phyloP scores from a whole-genome alignment of 1,140 invertebrate genomes.

The Oreohelix idahoensis region DNA sequence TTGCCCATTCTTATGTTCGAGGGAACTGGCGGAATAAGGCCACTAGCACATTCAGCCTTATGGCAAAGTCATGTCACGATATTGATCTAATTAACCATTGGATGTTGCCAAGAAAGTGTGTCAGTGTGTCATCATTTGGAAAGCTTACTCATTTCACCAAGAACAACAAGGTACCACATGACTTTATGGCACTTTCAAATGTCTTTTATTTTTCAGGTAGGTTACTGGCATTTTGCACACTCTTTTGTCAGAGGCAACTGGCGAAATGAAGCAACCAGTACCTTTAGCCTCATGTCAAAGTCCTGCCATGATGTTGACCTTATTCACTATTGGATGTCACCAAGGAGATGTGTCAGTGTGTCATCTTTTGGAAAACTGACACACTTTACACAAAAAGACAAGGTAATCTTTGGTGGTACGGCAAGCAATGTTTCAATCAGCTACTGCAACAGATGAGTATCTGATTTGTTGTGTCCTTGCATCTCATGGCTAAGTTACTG shows the following conservation, averaged over 20 bases:
- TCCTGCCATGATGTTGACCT: constrained; percentile 76
- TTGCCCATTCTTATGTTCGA: constrained; percentile 75
- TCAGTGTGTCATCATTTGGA: constrained; percentile 74
- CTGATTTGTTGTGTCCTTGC: too few species aligned
- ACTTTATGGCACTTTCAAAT: not conserved
- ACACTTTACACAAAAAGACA: constrained; percentile 71
- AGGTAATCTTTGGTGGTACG: constrained; percentile 52
- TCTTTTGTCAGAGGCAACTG: constrained; percentile 76
- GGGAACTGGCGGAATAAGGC: constrained; percentile 74
- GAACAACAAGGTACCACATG: constrained; percentile 60
- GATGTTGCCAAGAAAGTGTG: constrained; percentile 70
- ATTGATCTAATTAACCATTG: constrained; percentile 74
- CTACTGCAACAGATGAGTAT: too few species aligned
- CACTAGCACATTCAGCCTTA: constrained; percentile 71
- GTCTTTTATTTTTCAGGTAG: constrained; percentile 60
- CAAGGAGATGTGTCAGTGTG: constrained; percentile 65
- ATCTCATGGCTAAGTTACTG: too few species aligned
- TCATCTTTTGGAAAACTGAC: constrained; percentile 74
- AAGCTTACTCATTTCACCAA: constrained; percentile 72
- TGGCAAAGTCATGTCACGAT: constrained; percentile 76
- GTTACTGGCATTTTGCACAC: constrained; percentile 76
- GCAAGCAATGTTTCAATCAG: too few species aligned
- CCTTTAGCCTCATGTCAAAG: constrained; percentile 74
- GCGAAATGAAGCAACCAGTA: constrained; percentile 70
- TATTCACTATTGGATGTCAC: constrained; percentile 73